Percentiles rank a stretch among this genome's conserved stretches.
Evolutionary conservation across 2,888 invertebrate species (phyloP).

Genomic region (Drosophila yooni): DNA sequence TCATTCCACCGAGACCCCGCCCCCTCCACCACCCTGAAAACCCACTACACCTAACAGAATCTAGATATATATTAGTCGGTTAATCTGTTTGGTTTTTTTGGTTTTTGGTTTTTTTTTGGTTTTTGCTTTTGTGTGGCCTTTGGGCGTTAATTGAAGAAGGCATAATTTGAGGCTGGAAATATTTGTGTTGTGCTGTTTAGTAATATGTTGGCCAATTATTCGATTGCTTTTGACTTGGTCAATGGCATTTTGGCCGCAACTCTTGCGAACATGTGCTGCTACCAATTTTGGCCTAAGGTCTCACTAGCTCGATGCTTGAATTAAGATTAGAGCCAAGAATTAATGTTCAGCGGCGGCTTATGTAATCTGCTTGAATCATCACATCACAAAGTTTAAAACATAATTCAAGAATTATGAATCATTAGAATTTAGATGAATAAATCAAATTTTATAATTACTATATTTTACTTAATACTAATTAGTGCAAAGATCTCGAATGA

Average conservation of each 20-base stretch:
- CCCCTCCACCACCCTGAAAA: constrained; percentile 1
- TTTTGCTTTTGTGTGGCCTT: constrained; percentile 56
- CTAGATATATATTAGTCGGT: constrained; percentile 50
- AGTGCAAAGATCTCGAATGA: not conserved
- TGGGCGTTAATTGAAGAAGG: constrained; percentile 77
- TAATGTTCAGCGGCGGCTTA: constrained; percentile 4
- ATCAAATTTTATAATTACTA: not conserved
- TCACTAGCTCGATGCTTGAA: not conserved
- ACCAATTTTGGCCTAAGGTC: not conserved
- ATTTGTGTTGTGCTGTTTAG: constrained; percentile 26
- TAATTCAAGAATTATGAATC: not conserved
- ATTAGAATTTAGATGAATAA: not conserved
- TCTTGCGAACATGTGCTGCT: constrained; percentile 19
- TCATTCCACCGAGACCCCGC: constrained; percentile 53
- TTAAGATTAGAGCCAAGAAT: not conserved
- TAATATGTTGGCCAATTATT: constrained; percentile 60
- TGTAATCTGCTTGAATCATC: constrained; percentile 1
- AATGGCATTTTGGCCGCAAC: constrained; percentile 41
- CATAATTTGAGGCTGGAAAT: constrained; percentile 60
- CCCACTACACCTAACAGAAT: constrained; percentile 34
- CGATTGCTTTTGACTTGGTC: constrained; percentile 40
- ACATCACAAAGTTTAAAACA: not conserved
- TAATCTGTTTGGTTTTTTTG: constrained; percentile 21
- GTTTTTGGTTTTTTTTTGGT: not conserved
- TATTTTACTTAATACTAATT: not conserved